Evolutionary conservation across 2,888 invertebrate species (phyloP).

Genomic region (Tineola bisselliella): DNA sequence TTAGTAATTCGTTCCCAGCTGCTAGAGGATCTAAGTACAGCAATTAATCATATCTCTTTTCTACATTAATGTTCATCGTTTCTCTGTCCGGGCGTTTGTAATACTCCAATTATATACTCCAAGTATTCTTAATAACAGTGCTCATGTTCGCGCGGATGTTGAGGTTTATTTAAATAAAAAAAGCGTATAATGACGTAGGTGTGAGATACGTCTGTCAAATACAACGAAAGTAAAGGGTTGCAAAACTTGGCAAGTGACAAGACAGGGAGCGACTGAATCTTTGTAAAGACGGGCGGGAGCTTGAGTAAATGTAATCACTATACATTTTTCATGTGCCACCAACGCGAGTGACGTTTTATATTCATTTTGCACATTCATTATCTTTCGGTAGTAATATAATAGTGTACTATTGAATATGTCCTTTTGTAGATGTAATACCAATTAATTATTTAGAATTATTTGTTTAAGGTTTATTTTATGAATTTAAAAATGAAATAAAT

Average conservation of each 20-base stretch:
- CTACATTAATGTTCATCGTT: neutral
- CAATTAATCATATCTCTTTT: conserved; percentile 1
- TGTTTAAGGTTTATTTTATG: too few species aligned
- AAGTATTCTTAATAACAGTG: too few species aligned
- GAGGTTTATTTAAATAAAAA: too few species aligned
- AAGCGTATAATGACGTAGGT: neutral
- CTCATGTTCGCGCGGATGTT: too few species aligned
- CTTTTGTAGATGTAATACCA: too few species aligned
- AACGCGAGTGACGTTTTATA: neutral
- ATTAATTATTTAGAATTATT: too few species aligned
- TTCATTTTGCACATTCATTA: neutral
- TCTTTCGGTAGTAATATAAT: neutral
- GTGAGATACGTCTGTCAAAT: neutral
- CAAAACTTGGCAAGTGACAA: conserved; percentile 9
- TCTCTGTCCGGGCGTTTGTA: neutral
- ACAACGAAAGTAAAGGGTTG: neutral
- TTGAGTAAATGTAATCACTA: conserved; percentile 12
- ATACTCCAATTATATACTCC: too few species aligned
- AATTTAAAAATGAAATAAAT: too few species aligned
- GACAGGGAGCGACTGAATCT: neutral
- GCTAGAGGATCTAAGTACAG: neutral
- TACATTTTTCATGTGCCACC: conserved; percentile 12
- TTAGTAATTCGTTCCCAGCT: conserved; percentile 3
- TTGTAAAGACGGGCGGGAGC: conserved; percentile 2
- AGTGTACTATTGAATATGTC: too few species aligned